Base-by-base conservation (phyloP, 2,888 invertebrate species). In the Troides helena region DNA sequence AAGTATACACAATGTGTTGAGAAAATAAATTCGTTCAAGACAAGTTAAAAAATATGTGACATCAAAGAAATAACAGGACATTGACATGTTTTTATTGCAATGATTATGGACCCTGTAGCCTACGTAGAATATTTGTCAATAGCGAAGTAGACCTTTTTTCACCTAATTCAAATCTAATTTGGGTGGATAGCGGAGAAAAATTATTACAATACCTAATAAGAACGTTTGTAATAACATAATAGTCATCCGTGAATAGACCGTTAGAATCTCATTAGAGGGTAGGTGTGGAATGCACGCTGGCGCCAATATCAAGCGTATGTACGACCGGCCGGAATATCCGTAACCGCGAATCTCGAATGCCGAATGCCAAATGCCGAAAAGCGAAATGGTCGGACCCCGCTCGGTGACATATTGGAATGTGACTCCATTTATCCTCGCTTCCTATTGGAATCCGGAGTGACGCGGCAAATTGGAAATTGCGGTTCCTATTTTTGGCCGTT, bases 381-480 rank as follows among this genome's bases (percentile, higher is more conserved):
- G 87, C 90, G 88, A 86, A 89, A 88, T 86, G 83, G 85, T 84
- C 84, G 85, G 80, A 76, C 81, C 85, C 82, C 85, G 85, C 85
- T 84, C 85, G 81, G 90, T 92, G 92, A 91, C 92, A 92, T 92
- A 92, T 92, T 89, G 92, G 92, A 90, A 92, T 92, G 91, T 86
- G 92, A 89, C 91, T 90, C 92, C 92, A 92, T 92, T 92, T 92
- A 92, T 92, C 86, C 87, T 83, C 87, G 86, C 85, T 90, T 92
- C 92, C 92, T 91, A 91, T 92, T 90, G 92, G 92, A 92, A 91
- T 92, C 92, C 92, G 91, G 92, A 89, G 90, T 92, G 91, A 91
- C 87, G 87, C 87, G 90, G 87, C 89, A 90, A 92, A 92, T 92
- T 92, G 91, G 89, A 92, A 89, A 92, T 90, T 88, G 89, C 87